Evolutionary conservation across 2,888 invertebrate genomes (phyloP).

Genomic region (Melipona beecheii): DNA sequence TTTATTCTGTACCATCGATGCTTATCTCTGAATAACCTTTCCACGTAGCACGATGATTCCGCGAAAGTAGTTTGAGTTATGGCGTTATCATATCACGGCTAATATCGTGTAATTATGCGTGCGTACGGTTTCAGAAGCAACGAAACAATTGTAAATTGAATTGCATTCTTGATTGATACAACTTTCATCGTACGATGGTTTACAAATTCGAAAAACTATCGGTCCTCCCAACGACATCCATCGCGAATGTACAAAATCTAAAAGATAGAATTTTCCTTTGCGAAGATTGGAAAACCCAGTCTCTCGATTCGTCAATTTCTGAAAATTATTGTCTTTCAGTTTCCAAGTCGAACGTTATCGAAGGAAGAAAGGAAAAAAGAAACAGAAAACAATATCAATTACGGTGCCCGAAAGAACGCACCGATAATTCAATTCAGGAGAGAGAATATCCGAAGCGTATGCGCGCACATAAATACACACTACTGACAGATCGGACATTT

Average conservation of each 20-base stretch:
- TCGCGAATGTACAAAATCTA: no score
- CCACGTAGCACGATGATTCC: not conserved
- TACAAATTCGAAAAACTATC: no score
- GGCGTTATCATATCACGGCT: not conserved
- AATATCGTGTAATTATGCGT: not conserved
- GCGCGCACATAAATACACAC: not conserved
- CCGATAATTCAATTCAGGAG: not conserved
- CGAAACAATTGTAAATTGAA: not conserved
- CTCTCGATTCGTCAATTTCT: not conserved
- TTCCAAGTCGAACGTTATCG: not conserved
- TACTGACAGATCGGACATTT: conserved; percentile 2
- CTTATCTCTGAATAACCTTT: conserved; percentile 8
- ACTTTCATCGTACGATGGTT: not conserved
- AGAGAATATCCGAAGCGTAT: not conserved
- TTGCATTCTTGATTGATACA: not conserved
- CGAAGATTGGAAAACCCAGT: no score
- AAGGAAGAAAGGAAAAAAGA: no score
- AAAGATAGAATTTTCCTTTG: no score
- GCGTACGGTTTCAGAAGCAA: not conserved
- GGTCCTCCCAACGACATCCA: no score
- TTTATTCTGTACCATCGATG: conserved; percentile 10
- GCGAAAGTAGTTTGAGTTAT: not conserved
- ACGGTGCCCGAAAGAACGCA: not conserved
- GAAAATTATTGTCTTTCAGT: not conserved
- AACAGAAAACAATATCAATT: not conserved